Evolutionary conservation across 2,113 vertebrate species (phyloP), one percentile per base, ranked within the genome.

Genomic region (Datnioides undecimradiatus): DNA sequence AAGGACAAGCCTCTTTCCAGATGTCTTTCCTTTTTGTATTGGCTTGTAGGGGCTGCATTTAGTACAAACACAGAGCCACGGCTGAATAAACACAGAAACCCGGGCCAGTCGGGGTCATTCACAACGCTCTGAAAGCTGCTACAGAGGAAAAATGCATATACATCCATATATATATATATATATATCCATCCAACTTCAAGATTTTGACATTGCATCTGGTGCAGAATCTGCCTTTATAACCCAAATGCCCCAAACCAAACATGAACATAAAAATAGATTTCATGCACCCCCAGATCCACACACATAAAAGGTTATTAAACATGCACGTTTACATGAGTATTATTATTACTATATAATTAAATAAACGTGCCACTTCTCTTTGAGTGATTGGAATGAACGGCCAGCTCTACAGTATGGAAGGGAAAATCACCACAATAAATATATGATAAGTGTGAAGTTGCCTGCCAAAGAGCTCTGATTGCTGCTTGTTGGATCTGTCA

Each of bases 1-100:
- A 93, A 92, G 90, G 90, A 91, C 92, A 73, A 90, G 77, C 73
- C 69, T 84, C 48, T 77, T 11, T 63, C 21, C 54, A 73, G 80
- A 80, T 21, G 67, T 78, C 76, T 76, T 48, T 64, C 46, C 60
- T 60, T 68, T 83, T 80, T 64, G 73, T 73, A 27, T 51, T 11
- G 31, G 65, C 73, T 76, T 54, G 62, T 3, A 43, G 23, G 23
- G 29, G 38, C 45, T 73, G 66, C 59, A 19, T 34, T 3, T 40
- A 41, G 29, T 34, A n/a, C 8, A 65, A 34, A 51, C 59, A 43
- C 55, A 38, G 1, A 25, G 16, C 29, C 16, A 49, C 9, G 14
- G 1, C 23, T 8, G 36, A 55, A 8, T 2, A 66, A 34, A 21
- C 6, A 54, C 12, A 59, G n/a, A 65, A 16, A 49, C 27, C 1